phyloP scores from a whole-genome alignment of 2,888 invertebrate species.

The Pediacus dermestoides region DNA sequence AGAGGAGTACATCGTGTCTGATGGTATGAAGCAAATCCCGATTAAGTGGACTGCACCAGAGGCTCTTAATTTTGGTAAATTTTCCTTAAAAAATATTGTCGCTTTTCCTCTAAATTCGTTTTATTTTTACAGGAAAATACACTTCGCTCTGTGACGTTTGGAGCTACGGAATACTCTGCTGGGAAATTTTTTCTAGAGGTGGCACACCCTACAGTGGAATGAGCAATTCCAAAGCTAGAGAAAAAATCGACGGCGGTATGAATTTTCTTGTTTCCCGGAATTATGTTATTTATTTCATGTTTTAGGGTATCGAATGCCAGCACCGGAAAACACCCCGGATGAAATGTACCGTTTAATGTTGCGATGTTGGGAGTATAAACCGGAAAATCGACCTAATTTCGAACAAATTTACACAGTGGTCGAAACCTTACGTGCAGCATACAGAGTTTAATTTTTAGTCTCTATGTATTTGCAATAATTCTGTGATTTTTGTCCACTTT shows the following conservation, averaged over 20 bases:
- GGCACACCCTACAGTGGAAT: slow-evolving; percentile 91
- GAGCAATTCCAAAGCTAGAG: slow-evolving; percentile 89
- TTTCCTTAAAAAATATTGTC: slow-evolving; percentile 4
- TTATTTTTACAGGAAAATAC: slow-evolving; percentile 70
- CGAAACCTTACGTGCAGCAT: slow-evolving; percentile 56
- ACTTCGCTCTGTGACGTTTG: slow-evolving; percentile 94
- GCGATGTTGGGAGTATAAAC: slow-evolving; percentile 90
- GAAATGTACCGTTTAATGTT: slow-evolving; percentile 89
- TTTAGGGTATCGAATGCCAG: slow-evolving; percentile 88
- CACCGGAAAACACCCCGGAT: slow-evolving; percentile 82
- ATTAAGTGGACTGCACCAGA: slow-evolving; percentile 99
- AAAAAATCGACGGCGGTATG: slow-evolving; percentile 87
- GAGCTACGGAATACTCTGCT: slow-evolving; percentile 94
- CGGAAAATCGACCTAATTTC: slow-evolving; percentile 89
- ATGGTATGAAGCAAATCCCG: slow-evolving; percentile 97
- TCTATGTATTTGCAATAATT: neutral
- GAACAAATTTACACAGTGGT: slow-evolving; percentile 79
- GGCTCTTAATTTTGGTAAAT: slow-evolving; percentile 85
- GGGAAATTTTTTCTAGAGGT: slow-evolving; percentile 95
- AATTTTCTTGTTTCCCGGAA: no score
- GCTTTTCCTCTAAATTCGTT: slow-evolving; percentile 7
- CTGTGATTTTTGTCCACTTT: slow-evolving; percentile 11
- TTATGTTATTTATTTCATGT: no score
- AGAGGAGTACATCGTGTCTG: slow-evolving; percentile 94
- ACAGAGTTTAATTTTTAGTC: slow-evolving; percentile 41